phyloP scores from a whole-genome alignment of 64 coral and sea anemone genomes.

The Trachythela sp. region DNA sequence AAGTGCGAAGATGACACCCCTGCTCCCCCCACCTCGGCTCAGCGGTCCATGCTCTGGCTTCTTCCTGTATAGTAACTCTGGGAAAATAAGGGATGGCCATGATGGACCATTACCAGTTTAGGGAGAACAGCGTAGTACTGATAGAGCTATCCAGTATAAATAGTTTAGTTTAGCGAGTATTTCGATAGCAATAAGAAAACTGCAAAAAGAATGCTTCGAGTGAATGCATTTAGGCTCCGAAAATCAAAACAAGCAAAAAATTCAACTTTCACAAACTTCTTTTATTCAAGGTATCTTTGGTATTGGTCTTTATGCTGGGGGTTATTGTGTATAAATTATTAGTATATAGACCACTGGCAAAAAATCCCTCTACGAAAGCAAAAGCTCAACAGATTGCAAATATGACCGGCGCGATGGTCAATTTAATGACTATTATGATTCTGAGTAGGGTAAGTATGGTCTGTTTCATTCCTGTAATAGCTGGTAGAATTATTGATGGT shows the following conservation, averaged over 20 bases:
- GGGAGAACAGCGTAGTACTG: background rate
- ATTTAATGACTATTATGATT: slow-evolving; percentile 99
- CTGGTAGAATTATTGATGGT: background rate
- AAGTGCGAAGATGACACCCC: no score
- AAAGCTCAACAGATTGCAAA: slow-evolving; percentile 93
- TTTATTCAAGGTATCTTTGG: slow-evolving; percentile 73
- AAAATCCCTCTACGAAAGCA: slow-evolving; percentile 68
- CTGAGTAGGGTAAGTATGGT: slow-evolving; percentile 74
- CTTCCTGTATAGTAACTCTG: no score
- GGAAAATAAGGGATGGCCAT: no score
- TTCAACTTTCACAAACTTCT: background rate
- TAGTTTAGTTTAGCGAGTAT: no score
- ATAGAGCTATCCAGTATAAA: no score
- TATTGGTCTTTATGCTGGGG: slow-evolving; percentile 99
- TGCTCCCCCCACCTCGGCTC: no score
- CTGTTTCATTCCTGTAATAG: background rate
- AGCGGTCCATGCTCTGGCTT: no score
- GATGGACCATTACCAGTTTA: no score
- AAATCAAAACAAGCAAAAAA: no score
- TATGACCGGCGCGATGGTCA: slow-evolving; percentile 87
- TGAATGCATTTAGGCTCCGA: no score
- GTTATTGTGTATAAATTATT: slow-evolving; percentile 97
- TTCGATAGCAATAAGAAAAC: no score
- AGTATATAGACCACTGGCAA: slow-evolving; percentile 84
- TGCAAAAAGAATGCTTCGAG: no score